phyloP scores from a whole-genome alignment of 2,888 invertebrate genomes.

The Rotaria sp. region DNA sequence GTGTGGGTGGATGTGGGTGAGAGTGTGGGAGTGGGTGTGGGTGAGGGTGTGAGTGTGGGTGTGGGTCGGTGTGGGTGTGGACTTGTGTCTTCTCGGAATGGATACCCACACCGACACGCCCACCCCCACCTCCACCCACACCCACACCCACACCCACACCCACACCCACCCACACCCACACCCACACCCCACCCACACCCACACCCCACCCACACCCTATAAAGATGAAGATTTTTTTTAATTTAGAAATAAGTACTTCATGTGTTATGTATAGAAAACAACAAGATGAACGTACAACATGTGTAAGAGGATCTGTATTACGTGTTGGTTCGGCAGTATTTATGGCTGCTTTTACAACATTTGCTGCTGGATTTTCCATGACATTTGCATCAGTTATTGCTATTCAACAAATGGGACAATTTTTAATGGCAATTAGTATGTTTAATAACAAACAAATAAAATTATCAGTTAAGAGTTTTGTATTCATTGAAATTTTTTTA shows the following conservation, averaged over 20 bases:
- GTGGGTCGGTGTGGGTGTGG: too few species aligned
- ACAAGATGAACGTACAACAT: constrained; percentile 22
- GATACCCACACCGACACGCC: too few species aligned
- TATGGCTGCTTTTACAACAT: constrained; percentile 76
- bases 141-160: too few species aligned
- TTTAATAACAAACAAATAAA: background rate
- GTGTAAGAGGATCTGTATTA: constrained; percentile 34
- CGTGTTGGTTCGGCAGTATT: constrained; percentile 73
- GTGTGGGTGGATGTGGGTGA: too few species aligned
- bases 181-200: too few species aligned
- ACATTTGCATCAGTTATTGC: constrained; percentile 74
- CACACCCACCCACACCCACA: too few species aligned
- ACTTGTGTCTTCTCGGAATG: too few species aligned
- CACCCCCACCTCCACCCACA: too few species aligned
- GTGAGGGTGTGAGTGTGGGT: too few species aligned
- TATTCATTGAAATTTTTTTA: background rate
- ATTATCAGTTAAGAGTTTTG: too few species aligned
- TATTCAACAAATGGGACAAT: constrained; percentile 79
- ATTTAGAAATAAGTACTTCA: constrained; percentile 55
- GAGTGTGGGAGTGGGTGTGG: too few species aligned
- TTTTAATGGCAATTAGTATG: constrained; percentile 68
- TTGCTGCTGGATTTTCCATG: constrained; percentile 75
- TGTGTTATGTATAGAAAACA: background rate
- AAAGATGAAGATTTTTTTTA: constrained; percentile 31
- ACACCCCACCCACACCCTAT: too few species aligned